phyloP scores from a whole-genome alignment of 2,888 invertebrate species.

The Protodeltote pygarga region DNA sequence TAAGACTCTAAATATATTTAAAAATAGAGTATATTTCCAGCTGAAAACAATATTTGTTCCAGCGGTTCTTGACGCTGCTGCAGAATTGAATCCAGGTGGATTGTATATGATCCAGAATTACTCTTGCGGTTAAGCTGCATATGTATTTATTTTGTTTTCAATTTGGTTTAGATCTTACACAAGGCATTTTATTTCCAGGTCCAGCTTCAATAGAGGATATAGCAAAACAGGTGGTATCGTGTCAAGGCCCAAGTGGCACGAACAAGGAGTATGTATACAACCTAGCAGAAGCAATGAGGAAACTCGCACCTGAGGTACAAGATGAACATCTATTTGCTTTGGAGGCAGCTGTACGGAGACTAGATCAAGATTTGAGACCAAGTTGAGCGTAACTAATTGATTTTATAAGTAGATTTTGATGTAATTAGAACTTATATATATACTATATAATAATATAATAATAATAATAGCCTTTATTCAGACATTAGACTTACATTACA shows the following conservation, averaged over 20 bases:
- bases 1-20: too few relatives aligned
- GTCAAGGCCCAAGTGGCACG: conserved; percentile 94
- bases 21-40: too few relatives aligned
- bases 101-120: too few relatives aligned
- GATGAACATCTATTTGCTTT: conserved; percentile 93
- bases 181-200: conserved; percentile 79
- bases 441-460: too few relatives aligned
- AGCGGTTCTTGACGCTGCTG: too few relatives aligned
- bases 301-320: conserved; percentile 89
- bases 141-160: too few relatives aligned
- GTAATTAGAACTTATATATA: too few relatives aligned
- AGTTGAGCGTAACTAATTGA: conserved; percentile 18
- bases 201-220: conserved; percentile 92
- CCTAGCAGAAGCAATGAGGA: conserved; percentile 92
- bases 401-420: conserved; percentile 17
- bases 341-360: conserved; percentile 84
- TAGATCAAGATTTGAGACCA: conserved; percentile 55
- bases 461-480: too few relatives aligned
- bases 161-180: neutral
- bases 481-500: too few relatives aligned
- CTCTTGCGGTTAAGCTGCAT: too few relatives aligned
- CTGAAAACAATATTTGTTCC: too few relatives aligned
- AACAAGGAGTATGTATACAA: conserved; percentile 97
- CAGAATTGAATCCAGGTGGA: too few relatives aligned
- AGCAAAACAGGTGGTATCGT: conserved; percentile 91